phyloP scores from a whole-genome alignment of 1,140 invertebrate species.

The Diplogasteroides magnus region DNA sequence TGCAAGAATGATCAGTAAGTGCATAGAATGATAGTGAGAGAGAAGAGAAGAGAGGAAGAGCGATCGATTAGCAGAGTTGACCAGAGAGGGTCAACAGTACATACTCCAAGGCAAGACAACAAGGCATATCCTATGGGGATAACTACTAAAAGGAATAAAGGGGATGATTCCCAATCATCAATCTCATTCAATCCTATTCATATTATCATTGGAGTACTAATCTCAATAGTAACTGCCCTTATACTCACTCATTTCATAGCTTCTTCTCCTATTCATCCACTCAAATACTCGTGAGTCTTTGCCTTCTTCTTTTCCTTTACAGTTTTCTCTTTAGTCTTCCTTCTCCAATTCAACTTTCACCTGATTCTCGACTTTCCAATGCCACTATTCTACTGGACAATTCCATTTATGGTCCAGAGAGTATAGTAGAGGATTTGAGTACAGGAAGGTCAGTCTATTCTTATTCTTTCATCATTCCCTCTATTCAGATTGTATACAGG shows the following conservation, averaged over 20 bases:
- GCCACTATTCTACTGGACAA: constrained; percentile 19
- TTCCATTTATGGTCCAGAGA: constrained; percentile 25
- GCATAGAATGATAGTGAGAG: neutral
- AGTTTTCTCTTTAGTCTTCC: neutral
- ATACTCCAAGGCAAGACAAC: no score
- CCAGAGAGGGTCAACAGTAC: no score
- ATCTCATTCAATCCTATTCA: neutral
- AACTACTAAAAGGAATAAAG: neutral
- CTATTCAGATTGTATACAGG: constrained; percentile 7
- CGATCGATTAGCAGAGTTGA: neutral
- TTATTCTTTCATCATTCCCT: neutral
- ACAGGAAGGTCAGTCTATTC: constrained; percentile 4
- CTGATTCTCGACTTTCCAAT: constrained; percentile 18
- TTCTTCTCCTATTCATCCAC: constrained; percentile 14
- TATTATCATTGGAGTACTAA: neutral
- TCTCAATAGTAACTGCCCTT: constrained; percentile 9
- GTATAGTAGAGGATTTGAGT: constrained; percentile 12
- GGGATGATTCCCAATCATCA: neutral
- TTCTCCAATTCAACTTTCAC: no score
- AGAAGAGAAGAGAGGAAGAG: neutral
- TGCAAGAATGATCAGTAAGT: neutral
- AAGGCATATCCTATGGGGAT: no score
- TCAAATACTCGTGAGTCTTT: constrained; percentile 17
- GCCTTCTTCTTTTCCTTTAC: neutral
- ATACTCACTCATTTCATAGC: constrained; percentile 17